Base-by-base conservation (phyloP, 2,113 vertebrate species). In the Micronisus gabar region DNA sequence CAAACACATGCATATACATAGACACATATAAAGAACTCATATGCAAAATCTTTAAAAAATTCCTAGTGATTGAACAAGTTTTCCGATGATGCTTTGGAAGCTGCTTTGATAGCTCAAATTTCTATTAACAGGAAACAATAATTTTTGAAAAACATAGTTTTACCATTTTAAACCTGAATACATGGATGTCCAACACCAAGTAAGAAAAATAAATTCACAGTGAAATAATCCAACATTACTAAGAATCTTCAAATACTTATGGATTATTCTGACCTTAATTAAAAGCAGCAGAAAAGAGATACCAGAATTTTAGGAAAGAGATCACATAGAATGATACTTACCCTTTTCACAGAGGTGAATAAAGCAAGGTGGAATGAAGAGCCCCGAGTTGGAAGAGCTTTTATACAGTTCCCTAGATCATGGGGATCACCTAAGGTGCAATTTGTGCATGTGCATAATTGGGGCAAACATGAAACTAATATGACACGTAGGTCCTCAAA, bases 391-490 rank as follows among this genome's bases (percentile, higher is more conserved):
- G 56, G 34, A 38, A 88, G 79, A 88, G 91, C 59, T 96, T 97
- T 96, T 97, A 97, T 97, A 96, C 88, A 52, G 2, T 96, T 62
- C 88, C 36, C 30, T 2, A 41, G 66, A 56, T 63, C 47, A 61
- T 1, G 22, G 30, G 58, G 62, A 75, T 83, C 71, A 36, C 3
- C 58, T 41, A 56, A 86, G 90, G 62, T 83, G 83, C 82, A 97
- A 95, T 97, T 96, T 95, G 75, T 48, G n/a, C 73, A 34, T 25
- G 36, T 43, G 22, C 23, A 4, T 97, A 86, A 97, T 62, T 96
- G 82, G 36, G 93, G 16, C 93, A 80, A 97, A 70, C 85, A 86
- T 86, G 30, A 43, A 85, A 67, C 10, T 83, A 87, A 61, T 32
- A 30, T 0, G 10, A 62, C 94, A 68, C 56, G 18, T 63, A 82